Base-by-base conservation (phyloP, 1,140 invertebrate species). In the Ceratoteleas bidentatus region DNA sequence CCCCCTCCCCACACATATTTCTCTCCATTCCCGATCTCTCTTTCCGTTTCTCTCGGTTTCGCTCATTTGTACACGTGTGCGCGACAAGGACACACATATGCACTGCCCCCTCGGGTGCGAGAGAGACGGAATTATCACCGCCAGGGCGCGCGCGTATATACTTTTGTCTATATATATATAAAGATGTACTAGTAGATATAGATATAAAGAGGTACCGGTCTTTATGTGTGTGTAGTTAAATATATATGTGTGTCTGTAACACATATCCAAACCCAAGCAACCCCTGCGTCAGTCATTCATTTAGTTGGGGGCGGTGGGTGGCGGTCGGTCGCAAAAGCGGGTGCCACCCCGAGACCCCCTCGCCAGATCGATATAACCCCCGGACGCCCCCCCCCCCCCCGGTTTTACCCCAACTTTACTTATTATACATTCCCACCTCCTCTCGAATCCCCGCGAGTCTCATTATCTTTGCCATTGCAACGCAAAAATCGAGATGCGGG, bases 391-490 rank as follows among this genome's bases (percentile, higher is more conserved):
- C n/a, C n/a, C 88, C 90, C 90, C 81, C 50, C 33, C 33, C 6
- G 64, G 81, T 83, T 86, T 84, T 81, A 85, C 81, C 86, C 85
- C 85, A 87, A 87, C 88, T 87, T 86, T 86, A 86, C 85, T 87
- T 86, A 88, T 87, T 86, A 89, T 86, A 86, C 86, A 90, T 85
- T 86, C 81, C 79, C 78, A 82, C 79, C 84, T 85, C 85, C 82
- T 84, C 85, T 88, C 62, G 62, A 76, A 76, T 76, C 62, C 73
- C 73, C 64, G 73, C 73, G 73, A 76, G 73, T 76, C 89, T 91
- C 92, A 92, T 92, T 89, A 93, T 93, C 92, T 93, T 93, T 93
- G 91, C 92, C 90, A 87, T 86, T 86, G 85, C 85, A 86, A 83
- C 87, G 88, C 83, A 86, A 84, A 85, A 66, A 84, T 64, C 58